Evolutionary conservation across 2,888 invertebrate species (phyloP), one percentile per base, ranked within the genome.

Genomic region (Conus canariensis): DNA sequence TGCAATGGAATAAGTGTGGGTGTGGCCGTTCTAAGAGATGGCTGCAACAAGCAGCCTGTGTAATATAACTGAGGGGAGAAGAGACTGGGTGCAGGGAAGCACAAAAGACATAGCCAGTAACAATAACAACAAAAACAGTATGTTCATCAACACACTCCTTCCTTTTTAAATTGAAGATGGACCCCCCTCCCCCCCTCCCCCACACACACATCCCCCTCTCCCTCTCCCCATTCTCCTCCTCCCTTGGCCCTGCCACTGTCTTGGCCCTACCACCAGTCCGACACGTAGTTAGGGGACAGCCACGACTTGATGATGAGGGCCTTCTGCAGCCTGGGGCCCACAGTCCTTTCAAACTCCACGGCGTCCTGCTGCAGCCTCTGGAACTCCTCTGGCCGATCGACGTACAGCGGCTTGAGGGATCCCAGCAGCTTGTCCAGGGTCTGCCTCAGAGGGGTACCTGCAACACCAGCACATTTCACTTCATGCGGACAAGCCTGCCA

Each of bases 281-380:
- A 85, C 60, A 85, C 85, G 45, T 70, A 87, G 45, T 87, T 77
- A 14, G 96, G 96, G 8, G 96, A 95, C 96, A 96, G 96, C 97
- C 96, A 97, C 2, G 97, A 96, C 92, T 96, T 96, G 70, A 97
- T 92, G 56, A 95, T 93, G 16, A 97, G 94, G 88, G 96, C 94
- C 82, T 96, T 94, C 93, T 97, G 97, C 67, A 97, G 93, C 93
- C 96, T 96, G 59, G 95, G 95, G 22, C 96, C 96, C 82, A 96
- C 70, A 0, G 95, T 96, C 77, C 93, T 94, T 92, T 96, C 95
- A 94, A 97, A 97, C 83, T 95, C 95, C 90, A 94, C 91, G 1
- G 96, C 95, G 91, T 96, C 95, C 67, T 94, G 92, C 86, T 94
- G 93, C n/a, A 97, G 93, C 88, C 94, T 94, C 64, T 94, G 93